Conservation (phyloP, 2,797 vertebrate genomes). For the Lerista edwardsae region DNA sequence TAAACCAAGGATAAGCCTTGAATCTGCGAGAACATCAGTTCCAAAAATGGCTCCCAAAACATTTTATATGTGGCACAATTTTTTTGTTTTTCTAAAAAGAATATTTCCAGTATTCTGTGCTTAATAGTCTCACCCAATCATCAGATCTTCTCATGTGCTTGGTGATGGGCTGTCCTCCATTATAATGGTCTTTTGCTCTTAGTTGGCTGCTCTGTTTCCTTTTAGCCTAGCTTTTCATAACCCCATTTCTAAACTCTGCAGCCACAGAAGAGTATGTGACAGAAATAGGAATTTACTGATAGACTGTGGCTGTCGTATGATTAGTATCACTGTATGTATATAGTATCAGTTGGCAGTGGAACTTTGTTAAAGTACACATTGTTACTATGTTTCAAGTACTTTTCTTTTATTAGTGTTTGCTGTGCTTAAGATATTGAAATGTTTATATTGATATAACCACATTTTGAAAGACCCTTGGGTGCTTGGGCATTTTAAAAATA, state of each 20-base stretch:
- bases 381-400: neutral
- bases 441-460: neutral
- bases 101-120: neutral
- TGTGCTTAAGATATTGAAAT: neutral
- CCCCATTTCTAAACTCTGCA: neutral
- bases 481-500: too few species aligned
- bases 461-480: neutral
- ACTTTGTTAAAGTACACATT: neutral
- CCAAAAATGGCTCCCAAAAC: neutral
- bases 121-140: neutral
- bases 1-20: neutral
- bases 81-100: conserved; percentile 2
- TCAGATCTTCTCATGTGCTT: neutral
- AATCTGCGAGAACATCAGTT: neutral
- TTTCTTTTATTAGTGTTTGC: neutral
- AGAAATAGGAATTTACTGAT: neutral
- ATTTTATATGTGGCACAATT: neutral
- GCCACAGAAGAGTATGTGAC: neutral
- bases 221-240: neutral
- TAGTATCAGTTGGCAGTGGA: neutral
- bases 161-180: neutral
- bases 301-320: neutral
- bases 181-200: neutral
- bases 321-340: neutral
- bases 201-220: neutral